A percentile compares a stretch with the other conserved stretches of the same genome.
phyloP scores from a whole-genome alignment of 2,888 invertebrate genomes.

The Drosophila yooni region DNA sequence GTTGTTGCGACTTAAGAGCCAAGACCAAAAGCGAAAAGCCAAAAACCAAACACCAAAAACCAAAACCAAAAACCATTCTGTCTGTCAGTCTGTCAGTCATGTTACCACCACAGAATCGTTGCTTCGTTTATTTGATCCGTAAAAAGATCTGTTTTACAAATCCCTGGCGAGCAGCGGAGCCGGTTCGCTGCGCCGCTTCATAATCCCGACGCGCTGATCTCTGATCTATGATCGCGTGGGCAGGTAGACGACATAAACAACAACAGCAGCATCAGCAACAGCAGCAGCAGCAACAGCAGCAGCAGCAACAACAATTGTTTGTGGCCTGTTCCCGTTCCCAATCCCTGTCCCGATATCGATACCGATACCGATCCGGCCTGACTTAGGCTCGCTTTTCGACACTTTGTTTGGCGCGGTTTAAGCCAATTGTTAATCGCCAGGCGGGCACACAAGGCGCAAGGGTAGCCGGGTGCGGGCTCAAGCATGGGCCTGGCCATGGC shows the following conservation, averaged over 20 bases:
- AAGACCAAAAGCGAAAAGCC: background rate
- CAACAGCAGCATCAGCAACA: constrained; percentile 1
- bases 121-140: constrained; percentile 77
- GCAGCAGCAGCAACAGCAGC: constrained; percentile 10
- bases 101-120: constrained; percentile 21
- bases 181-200: constrained; percentile 42
- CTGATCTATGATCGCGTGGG: constrained; percentile 67
- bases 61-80: constrained; percentile 1
- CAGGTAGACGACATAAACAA: constrained; percentile 49
- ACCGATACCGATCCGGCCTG: constrained; percentile 48
- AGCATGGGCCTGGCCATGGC: constrained; percentile 45
- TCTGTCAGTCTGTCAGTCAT: constrained; percentile 24
- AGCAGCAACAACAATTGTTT: constrained; percentile 31
- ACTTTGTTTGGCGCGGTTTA: constrained; percentile 80
- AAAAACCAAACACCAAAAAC: background rate
- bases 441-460: constrained; percentile 10
- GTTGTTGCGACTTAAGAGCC: constrained; percentile 35
- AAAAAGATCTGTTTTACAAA: constrained; percentile 79
- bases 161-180: constrained; percentile 57
- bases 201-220: constrained; percentile 64
- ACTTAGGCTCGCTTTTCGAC: constrained; percentile 81
- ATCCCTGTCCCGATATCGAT: constrained; percentile 32
- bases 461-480: constrained; percentile 4
- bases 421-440: constrained; percentile 76
- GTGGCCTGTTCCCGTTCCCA: constrained; percentile 28